Evolutionary conservation across 2,113 vertebrate genomes (phyloP).

Genomic region (Thamnaconus septentrionalis): DNA sequence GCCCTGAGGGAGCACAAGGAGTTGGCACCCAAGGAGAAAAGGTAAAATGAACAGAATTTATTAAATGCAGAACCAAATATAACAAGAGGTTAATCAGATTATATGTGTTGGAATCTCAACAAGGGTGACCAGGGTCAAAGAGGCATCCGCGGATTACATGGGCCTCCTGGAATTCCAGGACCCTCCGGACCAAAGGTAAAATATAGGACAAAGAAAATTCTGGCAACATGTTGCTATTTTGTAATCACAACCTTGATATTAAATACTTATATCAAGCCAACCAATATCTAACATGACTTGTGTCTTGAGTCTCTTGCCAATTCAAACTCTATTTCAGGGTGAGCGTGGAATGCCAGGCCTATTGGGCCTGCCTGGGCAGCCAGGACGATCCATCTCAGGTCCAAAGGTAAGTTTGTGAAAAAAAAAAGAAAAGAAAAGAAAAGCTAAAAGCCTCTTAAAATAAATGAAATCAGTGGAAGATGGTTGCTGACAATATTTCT

Average conservation of each 20-base stretch:
- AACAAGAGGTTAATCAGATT: constrained; percentile 10
- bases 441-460: background rate
- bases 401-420: constrained; percentile 79
- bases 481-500: constrained; percentile 6
- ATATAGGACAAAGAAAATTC: constrained; percentile 2
- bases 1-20: constrained; percentile 81
- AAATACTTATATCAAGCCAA: background rate
- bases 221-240: background rate
- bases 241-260: background rate
- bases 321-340: constrained; percentile 72
- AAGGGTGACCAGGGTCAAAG: constrained; percentile 88
- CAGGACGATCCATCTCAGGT: constrained; percentile 84
- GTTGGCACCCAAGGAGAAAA: constrained; percentile 87
- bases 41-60: constrained; percentile 54
- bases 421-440: constrained; percentile 17
- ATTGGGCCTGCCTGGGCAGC: constrained; percentile 82
- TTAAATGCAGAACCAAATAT: background rate
- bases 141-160: constrained; percentile 85
- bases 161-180: constrained; percentile 80
- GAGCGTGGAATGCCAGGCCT: constrained; percentile 84
- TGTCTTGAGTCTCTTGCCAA: constrained; percentile 10
- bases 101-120: constrained; percentile 25
- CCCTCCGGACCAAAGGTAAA: constrained; percentile 85
- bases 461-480: background rate
- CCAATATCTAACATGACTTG: background rate